A percentile compares a stretch with the other conserved stretches of the same genome.
Evolutionary conservation across 2,113 vertebrate species (phyloP).

Genomic region (Antechinus flavipes): DNA sequence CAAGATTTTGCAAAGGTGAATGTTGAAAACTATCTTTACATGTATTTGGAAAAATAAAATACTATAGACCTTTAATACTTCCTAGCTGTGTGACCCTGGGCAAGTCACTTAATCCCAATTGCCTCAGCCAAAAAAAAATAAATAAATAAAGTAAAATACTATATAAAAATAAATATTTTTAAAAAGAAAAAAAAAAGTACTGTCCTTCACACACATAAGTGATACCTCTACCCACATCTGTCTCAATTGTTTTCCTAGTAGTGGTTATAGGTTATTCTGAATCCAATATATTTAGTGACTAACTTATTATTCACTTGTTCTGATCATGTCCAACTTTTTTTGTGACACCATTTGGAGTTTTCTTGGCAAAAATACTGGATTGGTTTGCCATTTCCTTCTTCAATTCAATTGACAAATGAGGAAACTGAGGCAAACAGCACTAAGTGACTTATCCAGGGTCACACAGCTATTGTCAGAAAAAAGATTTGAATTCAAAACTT

Average conservation of each 20-base stretch:
- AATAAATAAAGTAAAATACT: too few relatives aligned
- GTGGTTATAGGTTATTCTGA: not conserved
- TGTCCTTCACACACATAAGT: not conserved
- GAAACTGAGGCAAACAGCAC: not conserved
- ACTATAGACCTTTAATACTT: too few relatives aligned
- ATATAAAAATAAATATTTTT: too few relatives aligned
- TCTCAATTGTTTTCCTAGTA: not conserved
- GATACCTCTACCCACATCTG: not conserved
- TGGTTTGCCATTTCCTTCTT: not conserved
- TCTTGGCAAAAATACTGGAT: not conserved
- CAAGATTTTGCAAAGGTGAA: too few relatives aligned
- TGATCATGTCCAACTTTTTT: not conserved
- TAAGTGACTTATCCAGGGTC: not conserved
- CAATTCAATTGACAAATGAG: not conserved
- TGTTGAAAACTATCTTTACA: too few relatives aligned
- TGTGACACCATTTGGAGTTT: not conserved
- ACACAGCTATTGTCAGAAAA: not conserved
- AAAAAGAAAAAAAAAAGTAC: not conserved
- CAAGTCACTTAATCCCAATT: too few relatives aligned
- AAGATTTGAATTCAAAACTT: not conserved
- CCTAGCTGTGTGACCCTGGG: too few relatives aligned
- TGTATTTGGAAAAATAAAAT: too few relatives aligned
- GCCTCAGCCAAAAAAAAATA: too few relatives aligned
- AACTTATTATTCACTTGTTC: not conserved
- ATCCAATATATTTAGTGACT: not conserved